Percentiles rank a stretch among this genome's conserved stretches.
Evolutionary conservation across 2,888 invertebrate species (phyloP).

Genomic region (Branchinecta sandiegonensis): DNA sequence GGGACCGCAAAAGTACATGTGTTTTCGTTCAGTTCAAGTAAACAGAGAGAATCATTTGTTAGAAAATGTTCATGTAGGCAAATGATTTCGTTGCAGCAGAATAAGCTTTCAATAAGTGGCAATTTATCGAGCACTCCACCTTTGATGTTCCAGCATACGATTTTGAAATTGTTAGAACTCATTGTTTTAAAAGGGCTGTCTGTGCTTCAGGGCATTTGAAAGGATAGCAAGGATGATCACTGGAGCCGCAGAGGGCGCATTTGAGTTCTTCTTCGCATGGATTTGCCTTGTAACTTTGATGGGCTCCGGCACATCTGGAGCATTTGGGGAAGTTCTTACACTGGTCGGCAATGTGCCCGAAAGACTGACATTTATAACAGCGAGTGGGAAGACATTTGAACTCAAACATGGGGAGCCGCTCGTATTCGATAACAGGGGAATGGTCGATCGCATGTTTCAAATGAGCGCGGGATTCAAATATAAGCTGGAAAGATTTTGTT

Average conservation of each 20-base stretch:
- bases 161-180: not conserved
- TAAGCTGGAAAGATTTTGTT: not conserved
- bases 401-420: not conserved
- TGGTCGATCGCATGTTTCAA: not conserved
- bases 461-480: too few species aligned
- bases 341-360: not conserved
- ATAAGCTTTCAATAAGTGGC: slow-evolving; percentile 9
- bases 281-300: not conserved
- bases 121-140: not conserved
- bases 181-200: too few species aligned
- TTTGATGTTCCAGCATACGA: not conserved
- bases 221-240: not conserved
- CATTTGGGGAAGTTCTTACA: not conserved
- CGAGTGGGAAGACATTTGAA: not conserved
- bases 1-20: not conserved
- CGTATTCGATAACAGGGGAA: not conserved
- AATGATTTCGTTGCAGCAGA: not conserved
- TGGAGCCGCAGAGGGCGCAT: not conserved
- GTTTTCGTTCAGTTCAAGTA: too few species aligned
- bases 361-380: slow-evolving; percentile 2
- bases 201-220: slow-evolving; percentile 4
- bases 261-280: not conserved
- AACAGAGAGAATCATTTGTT: too few species aligned
- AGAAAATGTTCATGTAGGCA: not conserved
- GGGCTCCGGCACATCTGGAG: not conserved